phyloP scores from a whole-genome alignment of 1,140 invertebrate genomes.

The fruit fly (Drosophila melanogaster) region DNA sequence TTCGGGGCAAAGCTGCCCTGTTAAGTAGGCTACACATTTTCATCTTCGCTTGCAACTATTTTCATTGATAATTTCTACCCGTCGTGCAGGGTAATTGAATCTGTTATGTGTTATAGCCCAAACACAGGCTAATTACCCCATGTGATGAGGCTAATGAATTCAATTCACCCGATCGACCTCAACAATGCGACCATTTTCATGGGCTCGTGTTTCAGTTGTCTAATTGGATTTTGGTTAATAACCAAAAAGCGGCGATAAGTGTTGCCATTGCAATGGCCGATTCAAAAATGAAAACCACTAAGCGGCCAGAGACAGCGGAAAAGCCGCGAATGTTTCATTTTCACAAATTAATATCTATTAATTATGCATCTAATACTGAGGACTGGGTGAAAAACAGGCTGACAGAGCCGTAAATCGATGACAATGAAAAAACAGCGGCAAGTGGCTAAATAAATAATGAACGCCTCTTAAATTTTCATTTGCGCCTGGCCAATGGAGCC shows the following conservation, averaged over 20 bases:
- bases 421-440: constrained; percentile 17
- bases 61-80: constrained; percentile 22
- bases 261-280: constrained; percentile 1
- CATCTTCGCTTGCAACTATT: not conserved
- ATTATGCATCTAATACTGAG: constrained; percentile 31
- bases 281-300: constrained; percentile 21
- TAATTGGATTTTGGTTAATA: constrained; percentile 49
- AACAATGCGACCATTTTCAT: constrained; percentile 13
- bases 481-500: constrained; percentile 25
- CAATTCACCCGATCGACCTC: constrained; percentile 12
- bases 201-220: not conserved
- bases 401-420: constrained; percentile 33
- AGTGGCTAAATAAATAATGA: constrained; percentile 66
- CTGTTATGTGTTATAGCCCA: not conserved
- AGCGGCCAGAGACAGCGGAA: constrained; percentile 23
- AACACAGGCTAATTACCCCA: constrained; percentile 1
- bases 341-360: constrained; percentile 48
- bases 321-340: constrained; percentile 55
- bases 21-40: constrained; percentile 1
- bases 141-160: constrained; percentile 16
- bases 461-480: constrained; percentile 77
- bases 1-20: constrained; percentile 5
- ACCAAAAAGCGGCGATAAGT: constrained; percentile 7
- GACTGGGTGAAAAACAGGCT: not conserved
- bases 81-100: constrained; percentile 5